These are phyloP conservation scores for Orientallactaga sibirica DNA, from an alignment of 2,797 vertebrate species.

Conservation along the genomic window DNA sequence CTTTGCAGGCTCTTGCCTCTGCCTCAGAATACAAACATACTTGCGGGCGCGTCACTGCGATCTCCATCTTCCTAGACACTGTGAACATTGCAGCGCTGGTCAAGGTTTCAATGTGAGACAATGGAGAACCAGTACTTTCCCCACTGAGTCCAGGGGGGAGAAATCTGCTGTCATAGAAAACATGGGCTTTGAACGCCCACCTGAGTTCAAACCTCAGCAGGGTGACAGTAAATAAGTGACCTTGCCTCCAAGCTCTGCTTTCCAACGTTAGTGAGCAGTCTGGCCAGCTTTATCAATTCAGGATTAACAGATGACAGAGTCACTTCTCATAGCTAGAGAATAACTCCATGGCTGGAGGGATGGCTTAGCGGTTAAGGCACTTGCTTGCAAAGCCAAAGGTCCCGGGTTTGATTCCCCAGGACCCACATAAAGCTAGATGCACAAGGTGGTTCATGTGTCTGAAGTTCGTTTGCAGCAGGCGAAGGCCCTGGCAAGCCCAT, in stretches of 20 bases:
- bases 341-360: too few relatives aligned
- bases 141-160: neutral
- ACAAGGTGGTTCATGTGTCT: too few relatives aligned
- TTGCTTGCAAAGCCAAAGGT: too few relatives aligned
- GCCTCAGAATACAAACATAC: neutral
- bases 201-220: slow-evolving; percentile 5
- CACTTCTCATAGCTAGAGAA: neutral
- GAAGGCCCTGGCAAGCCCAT: too few relatives aligned
- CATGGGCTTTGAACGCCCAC: neutral
- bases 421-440: too few relatives aligned
- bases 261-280: neutral
- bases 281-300: neutral
- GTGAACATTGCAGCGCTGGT: neutral
- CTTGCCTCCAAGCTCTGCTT: neutral
- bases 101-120: neutral
- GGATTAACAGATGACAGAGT: neutral
- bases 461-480: too few relatives aligned
- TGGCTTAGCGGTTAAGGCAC: too few relatives aligned
- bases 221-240: neutral
- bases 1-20: neutral
- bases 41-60: too few relatives aligned
- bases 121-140: neutral
- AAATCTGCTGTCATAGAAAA: neutral
- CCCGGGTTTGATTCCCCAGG: too few relatives aligned
- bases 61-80: neutral